Evolutionary conservation across 2,113 vertebrate genomes (phyloP).

Genomic region (Hippopotamus amphibius): DNA sequence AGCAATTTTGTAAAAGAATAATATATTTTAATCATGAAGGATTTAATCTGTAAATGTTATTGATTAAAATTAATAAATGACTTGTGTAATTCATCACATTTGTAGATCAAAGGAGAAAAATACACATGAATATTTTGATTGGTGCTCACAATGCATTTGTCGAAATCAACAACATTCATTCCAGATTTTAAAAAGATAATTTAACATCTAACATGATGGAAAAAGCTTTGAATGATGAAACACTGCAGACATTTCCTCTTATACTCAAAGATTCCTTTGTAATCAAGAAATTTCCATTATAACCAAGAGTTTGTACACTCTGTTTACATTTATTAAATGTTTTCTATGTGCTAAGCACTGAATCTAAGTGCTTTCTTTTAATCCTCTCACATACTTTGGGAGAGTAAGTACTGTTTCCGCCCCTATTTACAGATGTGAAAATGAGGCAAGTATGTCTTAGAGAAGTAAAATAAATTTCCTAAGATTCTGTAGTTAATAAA

Average conservation of each 20-base stretch:
- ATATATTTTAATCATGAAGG: neutral
- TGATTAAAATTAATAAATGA: constrained; percentile 26
- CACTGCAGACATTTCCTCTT: neutral
- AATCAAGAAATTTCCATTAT: neutral
- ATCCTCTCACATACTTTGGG: neutral
- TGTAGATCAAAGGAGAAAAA: neutral
- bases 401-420: neutral
- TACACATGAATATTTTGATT: neutral
- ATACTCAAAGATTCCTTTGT: neutral
- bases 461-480: neutral
- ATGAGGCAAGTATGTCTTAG: neutral
- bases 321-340: constrained; percentile 42
- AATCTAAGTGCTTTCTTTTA: neutral
- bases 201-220: neutral
- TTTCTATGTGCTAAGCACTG: neutral
- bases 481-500: constrained; percentile 2
- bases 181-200: neutral
- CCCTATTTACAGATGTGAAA: neutral
- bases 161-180: neutral
- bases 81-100: neutral
- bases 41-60: neutral
- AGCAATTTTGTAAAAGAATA: neutral
- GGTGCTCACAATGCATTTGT: neutral
- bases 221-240: neutral
- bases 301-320: neutral